phyloP scores from a whole-genome alignment of 2,113 vertebrate genomes.

The Oreochromis spilurus region DNA sequence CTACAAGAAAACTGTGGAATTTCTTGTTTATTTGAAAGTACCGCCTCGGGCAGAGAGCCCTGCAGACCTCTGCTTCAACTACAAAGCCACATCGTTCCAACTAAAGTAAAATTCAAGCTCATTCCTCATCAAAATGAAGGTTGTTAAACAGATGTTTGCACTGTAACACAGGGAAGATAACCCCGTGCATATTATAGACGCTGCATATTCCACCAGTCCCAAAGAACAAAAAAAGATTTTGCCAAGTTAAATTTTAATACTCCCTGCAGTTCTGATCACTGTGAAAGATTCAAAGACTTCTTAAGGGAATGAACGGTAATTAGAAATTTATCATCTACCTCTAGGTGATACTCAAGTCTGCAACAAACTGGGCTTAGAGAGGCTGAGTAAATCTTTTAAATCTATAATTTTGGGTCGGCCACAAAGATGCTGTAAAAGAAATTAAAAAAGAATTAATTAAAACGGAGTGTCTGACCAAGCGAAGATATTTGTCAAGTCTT shows the following conservation, averaged over 20 bases:
- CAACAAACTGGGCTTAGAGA: not conserved
- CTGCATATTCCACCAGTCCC: not conserved
- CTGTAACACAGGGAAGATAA: not conserved
- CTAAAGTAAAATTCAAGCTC: not conserved
- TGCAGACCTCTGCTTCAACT: not conserved
- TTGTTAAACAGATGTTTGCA: not conserved
- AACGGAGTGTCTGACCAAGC: not conserved
- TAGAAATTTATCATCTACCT: constrained; percentile 1
- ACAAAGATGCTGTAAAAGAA: not conserved
- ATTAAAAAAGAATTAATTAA: rapidly evolving
- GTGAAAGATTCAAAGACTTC: not conserved
- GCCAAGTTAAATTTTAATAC: not conserved
- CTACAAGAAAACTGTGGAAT: not conserved
- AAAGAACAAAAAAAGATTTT: not conserved
- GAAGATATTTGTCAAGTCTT: not conserved
- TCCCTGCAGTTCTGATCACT: not conserved
- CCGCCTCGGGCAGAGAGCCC: not conserved
- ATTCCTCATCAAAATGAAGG: not conserved
- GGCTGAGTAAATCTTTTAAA: constrained; percentile 11
- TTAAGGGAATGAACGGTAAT: not conserved
- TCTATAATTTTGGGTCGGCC: not conserved
- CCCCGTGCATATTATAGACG: not conserved
- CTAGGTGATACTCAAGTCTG: not conserved
- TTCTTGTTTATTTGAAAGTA: not conserved
- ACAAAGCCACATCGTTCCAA: not conserved